A percentile compares a stretch with the other conserved stretches of the same genome.
Conservation (phyloP, 2,797 vertebrate species). For the Heteromormyrus szaboi region DNA sequence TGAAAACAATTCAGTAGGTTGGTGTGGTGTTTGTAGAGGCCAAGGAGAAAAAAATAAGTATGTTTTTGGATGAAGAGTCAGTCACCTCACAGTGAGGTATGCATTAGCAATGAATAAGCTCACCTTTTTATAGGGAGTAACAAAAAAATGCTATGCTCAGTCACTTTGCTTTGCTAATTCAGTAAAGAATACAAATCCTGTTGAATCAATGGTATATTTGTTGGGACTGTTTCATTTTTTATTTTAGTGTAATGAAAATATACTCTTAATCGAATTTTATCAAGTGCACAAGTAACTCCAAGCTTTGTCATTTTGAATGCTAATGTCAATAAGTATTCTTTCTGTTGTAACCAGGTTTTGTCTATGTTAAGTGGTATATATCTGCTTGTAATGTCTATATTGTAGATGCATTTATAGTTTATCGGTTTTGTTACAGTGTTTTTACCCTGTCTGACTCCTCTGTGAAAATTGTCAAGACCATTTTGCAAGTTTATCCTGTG, state of each 20-base stretch:
- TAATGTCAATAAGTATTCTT: neutral
- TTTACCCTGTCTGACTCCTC: neutral
- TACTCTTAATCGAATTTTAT: neutral
- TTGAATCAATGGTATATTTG: neutral
- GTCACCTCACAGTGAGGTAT: constrained; percentile 41
- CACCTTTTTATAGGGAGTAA: constrained; percentile 10
- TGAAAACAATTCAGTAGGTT: neutral
- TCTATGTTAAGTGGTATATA: constrained; percentile 15
- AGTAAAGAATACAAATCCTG: neutral
- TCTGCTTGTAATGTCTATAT: constrained; percentile 6
- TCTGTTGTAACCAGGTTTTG: constrained; percentile 16
- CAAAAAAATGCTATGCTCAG: neutral
- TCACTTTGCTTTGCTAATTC: constrained; percentile 8
- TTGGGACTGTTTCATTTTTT: neutral
- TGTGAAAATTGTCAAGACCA: constrained; percentile 4
- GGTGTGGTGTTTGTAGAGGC: neutral
- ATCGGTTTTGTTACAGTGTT: neutral
- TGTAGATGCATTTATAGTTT: neutral
- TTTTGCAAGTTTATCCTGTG: constrained; percentile 22
- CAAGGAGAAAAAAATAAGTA: neutral
- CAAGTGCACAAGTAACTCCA: constrained; percentile 12
- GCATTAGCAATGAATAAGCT: constrained; percentile 22
- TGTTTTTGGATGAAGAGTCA: constrained; percentile 28
- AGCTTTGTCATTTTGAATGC: constrained; percentile 24
- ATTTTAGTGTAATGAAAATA: neutral